These are phyloP conservation scores for Percopsis omiscomaycus DNA, from an alignment of 2,797 vertebrate species.

Conservation along the genomic window DNA sequence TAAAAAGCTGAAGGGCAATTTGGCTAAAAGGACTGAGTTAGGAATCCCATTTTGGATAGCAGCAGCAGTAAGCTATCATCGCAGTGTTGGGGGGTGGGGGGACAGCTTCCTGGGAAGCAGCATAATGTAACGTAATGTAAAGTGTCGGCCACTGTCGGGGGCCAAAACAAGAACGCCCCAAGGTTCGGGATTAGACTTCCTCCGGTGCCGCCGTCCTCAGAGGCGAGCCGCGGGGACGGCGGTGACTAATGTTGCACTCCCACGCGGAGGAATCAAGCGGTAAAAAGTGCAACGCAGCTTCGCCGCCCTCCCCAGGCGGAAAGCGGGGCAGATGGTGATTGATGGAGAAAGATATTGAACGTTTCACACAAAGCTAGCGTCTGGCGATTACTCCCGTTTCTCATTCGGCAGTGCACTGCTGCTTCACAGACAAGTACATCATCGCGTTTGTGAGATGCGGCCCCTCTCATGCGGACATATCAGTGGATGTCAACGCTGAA, in stretches of 20 bases:
- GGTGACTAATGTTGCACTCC: conserved; percentile 10
- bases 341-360: conserved; percentile 51
- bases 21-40: conserved; percentile 50
- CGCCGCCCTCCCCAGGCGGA: not conserved
- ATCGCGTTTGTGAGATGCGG: conserved; percentile 19
- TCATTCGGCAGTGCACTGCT: conserved; percentile 7
- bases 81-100: not conserved
- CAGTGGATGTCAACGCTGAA: not conserved
- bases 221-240: conserved; percentile 4
- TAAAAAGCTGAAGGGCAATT: conserved; percentile 51
- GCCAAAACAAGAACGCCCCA: conserved; percentile 8
- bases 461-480: conserved; percentile 12
- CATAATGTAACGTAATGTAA: conserved; percentile 28
- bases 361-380: conserved; percentile 37
- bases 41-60: conserved; percentile 51
- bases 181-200: conserved; percentile 16
- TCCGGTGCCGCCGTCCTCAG: not conserved
- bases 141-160: conserved; percentile 2
- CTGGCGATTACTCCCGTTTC: conserved; percentile 44
- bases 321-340: conserved; percentile 40
- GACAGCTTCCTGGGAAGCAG: not conserved
- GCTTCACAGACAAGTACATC: conserved; percentile 34
- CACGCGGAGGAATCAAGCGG: conserved; percentile 22
- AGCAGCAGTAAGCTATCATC: conserved; percentile 25
- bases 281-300: conserved; percentile 10